Percentiles rank a stretch among this genome's conserved stretches.
Evolutionary conservation across 2,888 invertebrate genomes (phyloP).

Genomic region (Eilema griseolum): DNA sequence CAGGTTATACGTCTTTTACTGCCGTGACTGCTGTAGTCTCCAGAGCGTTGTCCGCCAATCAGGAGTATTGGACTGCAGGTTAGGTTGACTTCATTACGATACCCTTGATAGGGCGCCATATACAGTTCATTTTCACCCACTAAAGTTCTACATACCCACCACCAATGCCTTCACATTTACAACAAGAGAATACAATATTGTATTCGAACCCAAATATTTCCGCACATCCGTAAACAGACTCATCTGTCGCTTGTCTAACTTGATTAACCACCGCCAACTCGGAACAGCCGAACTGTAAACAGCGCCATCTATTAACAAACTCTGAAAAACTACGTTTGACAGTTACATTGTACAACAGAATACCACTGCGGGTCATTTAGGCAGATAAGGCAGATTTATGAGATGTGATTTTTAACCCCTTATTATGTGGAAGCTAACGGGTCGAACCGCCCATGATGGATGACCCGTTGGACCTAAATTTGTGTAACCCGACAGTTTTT

Average conservation of each 20-base stretch:
- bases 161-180: not conserved
- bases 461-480: conserved; percentile 51
- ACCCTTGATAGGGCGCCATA: no score
- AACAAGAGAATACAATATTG: not conserved
- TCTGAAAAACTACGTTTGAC: conserved; percentile 61
- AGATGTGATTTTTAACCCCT: conserved; percentile 84
- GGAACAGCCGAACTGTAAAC: conserved; percentile 46
- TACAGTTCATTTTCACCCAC: no score
- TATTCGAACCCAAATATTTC: not conserved
- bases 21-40: no score
- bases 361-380: conserved; percentile 74
- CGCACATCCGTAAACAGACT: conserved; percentile 19
- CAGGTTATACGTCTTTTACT: no score
- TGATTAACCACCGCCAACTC: conserved; percentile 44
- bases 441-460: conserved; percentile 55
- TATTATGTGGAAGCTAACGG: conserved; percentile 67
- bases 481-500: conserved; percentile 54
- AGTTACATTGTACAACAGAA: conserved; percentile 59
- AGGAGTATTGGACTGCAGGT: no score
- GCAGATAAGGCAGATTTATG: conserved; percentile 82
- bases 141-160: not conserved
- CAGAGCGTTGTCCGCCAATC: no score
- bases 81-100: no score
- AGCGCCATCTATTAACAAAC: conserved; percentile 61
- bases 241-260: conserved; percentile 37